These are phyloP conservation scores for Orussus abietinus DNA, from an alignment of 1,140 invertebrate genomes.

Conservation along the genomic window DNA sequence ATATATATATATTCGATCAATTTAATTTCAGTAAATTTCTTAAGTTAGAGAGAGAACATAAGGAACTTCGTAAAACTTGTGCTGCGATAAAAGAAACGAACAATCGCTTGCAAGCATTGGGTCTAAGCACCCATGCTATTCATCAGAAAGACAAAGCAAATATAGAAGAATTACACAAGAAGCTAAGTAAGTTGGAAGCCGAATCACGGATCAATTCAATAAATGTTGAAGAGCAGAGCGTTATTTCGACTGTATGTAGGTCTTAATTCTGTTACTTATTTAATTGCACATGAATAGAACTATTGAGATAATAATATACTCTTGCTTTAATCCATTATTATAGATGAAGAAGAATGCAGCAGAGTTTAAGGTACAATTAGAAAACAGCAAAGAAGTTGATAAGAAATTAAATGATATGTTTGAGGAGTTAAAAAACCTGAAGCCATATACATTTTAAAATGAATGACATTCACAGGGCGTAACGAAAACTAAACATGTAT, in stretches of 20 bases:
- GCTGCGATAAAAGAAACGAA: conserved; percentile 27
- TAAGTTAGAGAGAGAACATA: conserved; percentile 40
- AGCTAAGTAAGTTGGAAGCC: conserved; percentile 12
- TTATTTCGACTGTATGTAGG: conserved; percentile 13
- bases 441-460: no score
- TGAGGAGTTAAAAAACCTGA: conserved; percentile 7
- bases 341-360: conserved; percentile 5
- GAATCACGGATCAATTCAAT: background rate
- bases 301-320: conserved; percentile 5
- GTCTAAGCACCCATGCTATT: conserved; percentile 27
- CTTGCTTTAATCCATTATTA: background rate
- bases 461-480: background rate
- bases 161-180: conserved; percentile 23
- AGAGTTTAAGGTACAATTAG: conserved; percentile 4
- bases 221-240: conserved; percentile 8
- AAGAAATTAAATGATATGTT: conserved; percentile 12
- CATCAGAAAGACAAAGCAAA: conserved; percentile 26
- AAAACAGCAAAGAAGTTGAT: conserved; percentile 9
- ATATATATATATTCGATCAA: conserved; percentile 11
- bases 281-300: conserved; percentile 2
- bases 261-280: background rate
- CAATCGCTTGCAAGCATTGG: conserved; percentile 35
- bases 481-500: background rate
- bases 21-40: conserved; percentile 31
- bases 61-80: conserved; percentile 27